Conservation (phyloP, 2,113 vertebrate species). For the Apaloderma vittatum region DNA sequence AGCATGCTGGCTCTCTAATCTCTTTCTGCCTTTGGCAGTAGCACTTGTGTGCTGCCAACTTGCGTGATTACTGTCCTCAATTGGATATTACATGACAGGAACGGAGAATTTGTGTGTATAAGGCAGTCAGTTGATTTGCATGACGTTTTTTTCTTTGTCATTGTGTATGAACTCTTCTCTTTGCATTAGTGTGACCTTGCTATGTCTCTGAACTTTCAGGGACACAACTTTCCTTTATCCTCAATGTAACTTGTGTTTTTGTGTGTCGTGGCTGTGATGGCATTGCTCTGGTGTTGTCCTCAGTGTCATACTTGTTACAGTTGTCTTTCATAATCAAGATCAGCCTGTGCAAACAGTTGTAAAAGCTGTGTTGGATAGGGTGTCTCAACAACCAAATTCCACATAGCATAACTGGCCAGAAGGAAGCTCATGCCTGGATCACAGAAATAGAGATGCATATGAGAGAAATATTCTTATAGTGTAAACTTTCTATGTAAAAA, state of each 20-base stretch:
- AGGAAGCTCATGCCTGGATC: not conserved
- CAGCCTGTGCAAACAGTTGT: not conserved
- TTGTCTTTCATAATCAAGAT: not conserved
- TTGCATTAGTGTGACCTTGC: not conserved
- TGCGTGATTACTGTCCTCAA: not conserved
- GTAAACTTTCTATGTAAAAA: not conserved
- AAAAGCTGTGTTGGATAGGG: not conserved
- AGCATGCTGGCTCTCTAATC: not conserved
- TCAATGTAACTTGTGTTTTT: not conserved
- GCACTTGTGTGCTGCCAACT: not conserved
- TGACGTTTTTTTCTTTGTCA: not conserved
- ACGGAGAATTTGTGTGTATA: not conserved
- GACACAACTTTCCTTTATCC: not conserved
- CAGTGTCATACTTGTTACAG: not conserved
- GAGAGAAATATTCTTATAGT: not conserved
- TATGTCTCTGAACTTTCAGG: conserved; percentile 23
- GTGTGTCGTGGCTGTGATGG: not conserved
- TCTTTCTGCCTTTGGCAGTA: not conserved
- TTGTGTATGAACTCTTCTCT: not conserved
- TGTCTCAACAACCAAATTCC: not conserved
- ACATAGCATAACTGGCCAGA: not conserved
- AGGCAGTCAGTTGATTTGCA: not conserved
- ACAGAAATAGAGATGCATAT: not conserved
- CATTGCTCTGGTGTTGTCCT: not conserved
- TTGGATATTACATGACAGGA: not conserved